Base-by-base conservation (phyloP, 1,140 invertebrate genomes). In the Meteorus sp. region DNA sequence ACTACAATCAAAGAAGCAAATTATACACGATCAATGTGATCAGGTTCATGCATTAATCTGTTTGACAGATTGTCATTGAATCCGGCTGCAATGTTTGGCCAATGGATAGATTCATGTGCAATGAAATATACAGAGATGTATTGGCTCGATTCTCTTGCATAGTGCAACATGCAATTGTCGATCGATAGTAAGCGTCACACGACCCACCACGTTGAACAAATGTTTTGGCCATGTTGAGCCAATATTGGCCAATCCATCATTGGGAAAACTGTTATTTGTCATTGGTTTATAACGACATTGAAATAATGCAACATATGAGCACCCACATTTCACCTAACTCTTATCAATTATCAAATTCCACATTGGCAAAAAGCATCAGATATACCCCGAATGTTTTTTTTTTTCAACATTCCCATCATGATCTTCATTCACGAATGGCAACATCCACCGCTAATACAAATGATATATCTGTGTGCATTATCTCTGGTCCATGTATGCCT, bases 101-200 rank as follows among this genome's bases (percentile, higher is more conserved):
- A 13, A 8, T 25, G 6, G 48, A 23, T 29, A 19, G 25, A 45
- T 56, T 37, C 52, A 43, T 55, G 52, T 55, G 41, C 53, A n/a
- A n/a, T n/a, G n/a, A n/a, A n/a, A n/a, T n/a, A n/a, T n/a, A n/a
- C n/a, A n/a, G n/a, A n/a, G n/a, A n/a, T n/a, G n/a, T n/a, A n/a
- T n/a, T n/a, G n/a, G n/a, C n/a, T n/a, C n/a, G n/a, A n/a, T n/a
- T n/a, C n/a, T n/a, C n/a, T n/a, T n/a, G n/a, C n/a, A n/a, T n/a
- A n/a, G n/a, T n/a, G n/a, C n/a, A n/a, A n/a, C 33, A 29, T 27
- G 25, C 60, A 57, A 45, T 62, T 65, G 62, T 68, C 75, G 70
- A 78, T 78, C 70, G 74, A 79, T 78, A 74, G 66, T 71, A 61
- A 70, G 54, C 68, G 75, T 79, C 71, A 77, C n/a, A n/a, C 74